Evolutionary conservation across 1,140 invertebrate species (phyloP).

Genomic region (Bombus soroeensis): DNA sequence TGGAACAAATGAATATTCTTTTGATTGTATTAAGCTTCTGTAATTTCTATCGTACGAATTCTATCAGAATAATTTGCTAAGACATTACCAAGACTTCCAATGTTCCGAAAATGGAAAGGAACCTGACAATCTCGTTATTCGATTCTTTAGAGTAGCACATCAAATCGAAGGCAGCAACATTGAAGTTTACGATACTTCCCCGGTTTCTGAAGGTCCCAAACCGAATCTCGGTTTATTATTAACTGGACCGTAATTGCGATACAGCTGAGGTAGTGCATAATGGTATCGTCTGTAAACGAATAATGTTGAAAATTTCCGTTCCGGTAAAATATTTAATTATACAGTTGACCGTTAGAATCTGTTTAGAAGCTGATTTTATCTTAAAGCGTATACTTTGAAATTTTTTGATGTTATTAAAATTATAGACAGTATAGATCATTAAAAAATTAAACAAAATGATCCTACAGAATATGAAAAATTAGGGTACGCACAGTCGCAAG

Average conservation of each 20-base stretch:
- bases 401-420: not conserved
- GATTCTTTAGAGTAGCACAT: too few relatives aligned
- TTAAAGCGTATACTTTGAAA: not conserved
- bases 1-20: too few relatives aligned
- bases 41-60: too few relatives aligned
- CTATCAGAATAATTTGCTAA: too few relatives aligned
- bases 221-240: too few relatives aligned
- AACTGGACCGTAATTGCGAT: slow-evolving; percentile 15
- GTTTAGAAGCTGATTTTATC: not conserved
- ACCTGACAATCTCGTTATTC: too few relatives aligned
- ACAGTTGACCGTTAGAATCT: not conserved
- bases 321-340: not conserved
- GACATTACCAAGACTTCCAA: too few relatives aligned
- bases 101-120: too few relatives aligned
- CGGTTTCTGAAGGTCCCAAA: not conserved
- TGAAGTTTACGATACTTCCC: not conserved
- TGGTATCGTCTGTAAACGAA: not conserved
- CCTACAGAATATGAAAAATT: not conserved
- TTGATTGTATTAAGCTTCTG: too few relatives aligned
- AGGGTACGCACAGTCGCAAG: too few relatives aligned
- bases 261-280: not conserved
- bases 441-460: not conserved
- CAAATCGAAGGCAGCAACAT: too few relatives aligned
- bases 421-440: not conserved
- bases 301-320: not conserved